Evolutionary conservation across 2,113 vertebrate species (phyloP).

Genomic region (Alligator mississippiensis): DNA sequence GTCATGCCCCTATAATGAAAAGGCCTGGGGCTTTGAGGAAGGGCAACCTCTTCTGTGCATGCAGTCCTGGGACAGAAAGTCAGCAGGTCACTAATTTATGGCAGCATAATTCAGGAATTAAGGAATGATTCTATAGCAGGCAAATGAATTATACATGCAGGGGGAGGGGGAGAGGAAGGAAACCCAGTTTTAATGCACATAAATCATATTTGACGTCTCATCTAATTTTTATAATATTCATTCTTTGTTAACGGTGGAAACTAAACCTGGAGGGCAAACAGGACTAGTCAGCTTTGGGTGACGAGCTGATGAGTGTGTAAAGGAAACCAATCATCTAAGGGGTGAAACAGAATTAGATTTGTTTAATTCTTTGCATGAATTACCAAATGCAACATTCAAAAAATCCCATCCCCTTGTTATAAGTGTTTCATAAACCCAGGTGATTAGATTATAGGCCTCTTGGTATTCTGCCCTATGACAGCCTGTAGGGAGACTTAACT

Average conservation of each 20-base stretch:
- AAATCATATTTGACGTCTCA: background rate
- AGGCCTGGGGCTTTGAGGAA: background rate
- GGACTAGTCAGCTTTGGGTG: background rate
- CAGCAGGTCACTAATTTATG: no score
- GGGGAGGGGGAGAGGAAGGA: no score
- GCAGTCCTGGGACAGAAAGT: background rate
- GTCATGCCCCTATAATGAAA: no score
- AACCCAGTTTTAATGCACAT: background rate
- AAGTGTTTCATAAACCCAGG: background rate
- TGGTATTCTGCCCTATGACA: background rate
- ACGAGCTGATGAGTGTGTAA: background rate
- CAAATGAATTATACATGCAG: no score
- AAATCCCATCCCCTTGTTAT: conserved; percentile 3
- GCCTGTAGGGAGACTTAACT: conserved; percentile 16
- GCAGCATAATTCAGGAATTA: no score
- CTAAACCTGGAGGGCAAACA: background rate
- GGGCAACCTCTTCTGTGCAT: background rate
- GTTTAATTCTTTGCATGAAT: conserved; percentile 50
- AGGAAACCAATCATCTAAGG: conserved; percentile 9
- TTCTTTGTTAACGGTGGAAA: conserved; percentile 6
- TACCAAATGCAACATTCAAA: background rate
- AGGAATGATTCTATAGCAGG: no score
- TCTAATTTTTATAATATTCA: background rate
- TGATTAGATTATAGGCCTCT: background rate
- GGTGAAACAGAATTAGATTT: conserved; percentile 31